Evolutionary conservation across 2,888 invertebrate species (phyloP), one percentile per base, ranked within the genome.

Genomic region (Lochmaea crataegi): DNA sequence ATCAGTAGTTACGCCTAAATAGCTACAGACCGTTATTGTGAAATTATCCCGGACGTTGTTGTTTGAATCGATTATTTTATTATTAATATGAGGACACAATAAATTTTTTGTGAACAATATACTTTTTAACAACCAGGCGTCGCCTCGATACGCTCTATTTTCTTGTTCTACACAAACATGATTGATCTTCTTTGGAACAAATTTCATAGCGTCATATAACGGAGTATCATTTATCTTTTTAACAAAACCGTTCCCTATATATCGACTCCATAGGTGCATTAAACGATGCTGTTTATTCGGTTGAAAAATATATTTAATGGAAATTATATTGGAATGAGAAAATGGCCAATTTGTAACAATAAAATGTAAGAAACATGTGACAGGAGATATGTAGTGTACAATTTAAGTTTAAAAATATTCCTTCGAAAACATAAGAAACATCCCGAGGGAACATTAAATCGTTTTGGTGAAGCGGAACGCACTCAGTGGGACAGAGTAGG

Each of bases 341-440:
- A 74, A 74, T 64, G 68, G 71, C 74, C 83, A 82, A 83, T 85
- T 81, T 84, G 83, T 86, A 86, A 86, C 85, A 85, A 85, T 86
- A 86, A 85, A 86, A 85, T 73, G 81, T 79, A 81, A 81, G 81
- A 80, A 83, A 81, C 82, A 85, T 85, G 83, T 84, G 86, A 86
- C 85, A 82, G 85, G 84, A 81, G 84, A 86, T 85, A 87, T 86
- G 84, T 86, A 86, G 85, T 85, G 86, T 85, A 86, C 86, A 86
- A 85, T 85, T 85, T 85, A 84, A 83, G 83, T 83, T 83, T 81
- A 79, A 83, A 83, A 83, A 83, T 81, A 82, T 81, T 80, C 80
- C 79, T 82, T 82, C 81, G 81, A 83, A 84, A 83, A 83, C 83
- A 83, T 83, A 80, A 80, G 76, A 78, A 77, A 79, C 74, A 78